Evolutionary conservation across 2,888 invertebrate species (phyloP).

Genomic region (Andrena bucephala): DNA sequence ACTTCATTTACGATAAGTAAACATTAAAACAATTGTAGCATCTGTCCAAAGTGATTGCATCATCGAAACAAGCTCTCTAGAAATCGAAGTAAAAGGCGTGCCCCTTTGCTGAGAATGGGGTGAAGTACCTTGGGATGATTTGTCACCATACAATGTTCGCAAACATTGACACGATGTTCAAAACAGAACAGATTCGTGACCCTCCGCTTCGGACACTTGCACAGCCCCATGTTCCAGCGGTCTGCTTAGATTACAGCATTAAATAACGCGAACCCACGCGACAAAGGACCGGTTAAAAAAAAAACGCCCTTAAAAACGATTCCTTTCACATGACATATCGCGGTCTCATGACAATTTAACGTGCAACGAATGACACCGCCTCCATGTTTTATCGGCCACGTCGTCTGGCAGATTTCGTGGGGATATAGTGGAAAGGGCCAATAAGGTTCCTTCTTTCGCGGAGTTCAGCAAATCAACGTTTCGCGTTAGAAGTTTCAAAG

Average conservation of each 20-base stretch:
- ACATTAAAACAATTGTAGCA: background rate
- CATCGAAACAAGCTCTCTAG: background rate
- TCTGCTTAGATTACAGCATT: conserved; percentile 16
- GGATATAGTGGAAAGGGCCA: conserved; percentile 53
- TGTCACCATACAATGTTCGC: conserved; percentile 98
- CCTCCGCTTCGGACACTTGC: conserved; percentile 98
- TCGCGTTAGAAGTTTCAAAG: background rate
- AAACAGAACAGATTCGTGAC: conserved; percentile 99
- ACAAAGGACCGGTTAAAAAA: conserved; percentile 5
- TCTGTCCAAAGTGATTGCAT: background rate
- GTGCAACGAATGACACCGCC: conserved; percentile 32
- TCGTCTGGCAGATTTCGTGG: conserved; percentile 67
- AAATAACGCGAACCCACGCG: conserved; percentile 11
- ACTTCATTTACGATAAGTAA: conserved; percentile 3
- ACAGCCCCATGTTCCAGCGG: conserved; percentile 93
- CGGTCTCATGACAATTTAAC: conserved; percentile 23
- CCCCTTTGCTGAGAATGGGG: background rate
- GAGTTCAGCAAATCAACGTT: conserved; percentile 24
- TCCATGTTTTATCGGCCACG: conserved; percentile 71
- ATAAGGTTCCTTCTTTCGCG: conserved; percentile 3
- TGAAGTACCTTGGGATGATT: conserved; percentile 95
- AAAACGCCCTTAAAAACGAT: conserved; percentile 11
- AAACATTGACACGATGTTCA: conserved; percentile 99
- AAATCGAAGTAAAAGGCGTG: background rate
- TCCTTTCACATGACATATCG: conserved; percentile 40